Evolutionary conservation across 2,797 vertebrate species (phyloP).

Genomic region (Urosaurus nigricauda): DNA sequence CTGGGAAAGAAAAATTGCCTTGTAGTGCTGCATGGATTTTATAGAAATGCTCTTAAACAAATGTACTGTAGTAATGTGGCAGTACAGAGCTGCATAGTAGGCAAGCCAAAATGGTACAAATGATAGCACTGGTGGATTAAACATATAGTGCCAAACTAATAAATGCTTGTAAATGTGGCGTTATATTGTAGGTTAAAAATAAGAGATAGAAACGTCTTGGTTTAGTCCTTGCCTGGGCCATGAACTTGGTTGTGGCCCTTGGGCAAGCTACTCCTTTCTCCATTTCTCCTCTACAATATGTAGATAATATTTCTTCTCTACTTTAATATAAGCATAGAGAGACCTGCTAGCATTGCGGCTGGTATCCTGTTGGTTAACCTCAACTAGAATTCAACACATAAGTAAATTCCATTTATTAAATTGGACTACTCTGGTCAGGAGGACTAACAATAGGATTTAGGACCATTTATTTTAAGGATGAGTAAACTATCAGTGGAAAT

Average conservation of each 20-base stretch:
- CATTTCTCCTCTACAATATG: not conserved
- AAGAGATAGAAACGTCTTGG: not conserved
- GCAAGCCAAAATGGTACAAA: not conserved
- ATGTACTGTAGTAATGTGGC: not conserved
- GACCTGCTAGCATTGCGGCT: not conserved
- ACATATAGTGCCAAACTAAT: not conserved
- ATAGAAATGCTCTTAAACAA: not conserved
- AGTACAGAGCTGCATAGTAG: not conserved
- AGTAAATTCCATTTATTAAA: too few species aligned
- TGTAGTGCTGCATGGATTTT: not conserved
- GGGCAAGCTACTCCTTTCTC: not conserved
- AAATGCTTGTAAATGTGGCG: not conserved
- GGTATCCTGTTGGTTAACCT: too few species aligned
- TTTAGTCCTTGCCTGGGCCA: not conserved
- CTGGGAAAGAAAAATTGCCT: not conserved
- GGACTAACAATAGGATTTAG: too few species aligned
- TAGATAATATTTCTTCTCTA: not conserved
- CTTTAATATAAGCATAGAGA: not conserved
- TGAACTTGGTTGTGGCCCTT: not conserved
- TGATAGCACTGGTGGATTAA: not conserved
- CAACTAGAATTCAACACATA: too few species aligned
- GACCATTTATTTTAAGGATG: not conserved
- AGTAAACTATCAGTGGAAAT: not conserved
- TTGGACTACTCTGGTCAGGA: too few species aligned
- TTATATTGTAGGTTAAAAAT: not conserved